Percentiles rank a stretch among this genome's conserved stretches.
Evolutionary conservation across 2,797 vertebrate genomes (phyloP).

Genomic region (Trichosurus vulpecula): DNA sequence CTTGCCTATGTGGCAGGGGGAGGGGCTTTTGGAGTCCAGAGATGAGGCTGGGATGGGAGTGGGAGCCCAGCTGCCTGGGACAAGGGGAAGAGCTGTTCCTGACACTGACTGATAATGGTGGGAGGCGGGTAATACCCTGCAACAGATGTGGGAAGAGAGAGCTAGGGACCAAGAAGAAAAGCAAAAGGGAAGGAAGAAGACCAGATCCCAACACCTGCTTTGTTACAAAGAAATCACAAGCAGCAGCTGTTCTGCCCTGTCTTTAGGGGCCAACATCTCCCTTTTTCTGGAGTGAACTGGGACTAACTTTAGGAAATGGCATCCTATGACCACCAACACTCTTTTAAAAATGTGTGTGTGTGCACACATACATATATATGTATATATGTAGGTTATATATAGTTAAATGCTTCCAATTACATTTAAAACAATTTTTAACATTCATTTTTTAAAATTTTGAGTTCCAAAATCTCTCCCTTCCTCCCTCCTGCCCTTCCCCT

Average conservation of each 20-base stretch:
- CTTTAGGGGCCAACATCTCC: not conserved
- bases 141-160: constrained; percentile 32
- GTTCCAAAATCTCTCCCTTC: not conserved
- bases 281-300: not conserved
- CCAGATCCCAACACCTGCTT: constrained; percentile 52
- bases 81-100: constrained; percentile 63
- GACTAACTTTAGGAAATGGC: not conserved
- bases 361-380: too few relatives aligned
- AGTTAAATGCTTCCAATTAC: not conserved
- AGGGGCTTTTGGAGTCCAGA: not conserved
- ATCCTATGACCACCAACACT: not conserved
- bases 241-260: not conserved
- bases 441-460: not conserved
- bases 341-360: not conserved
- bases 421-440: not conserved
- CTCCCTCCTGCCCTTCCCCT: not conserved
- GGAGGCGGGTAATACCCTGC: not conserved
- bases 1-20: constrained; percentile 72
- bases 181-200: constrained; percentile 25
- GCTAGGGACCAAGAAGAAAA: not conserved
- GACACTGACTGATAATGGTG: constrained; percentile 49
- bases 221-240: not conserved
- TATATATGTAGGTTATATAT: too few relatives aligned
- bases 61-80: constrained; percentile 65
- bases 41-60: not conserved